phyloP scores from a whole-genome alignment of 2,113 vertebrate genomes.

The Labrus mixtus region DNA sequence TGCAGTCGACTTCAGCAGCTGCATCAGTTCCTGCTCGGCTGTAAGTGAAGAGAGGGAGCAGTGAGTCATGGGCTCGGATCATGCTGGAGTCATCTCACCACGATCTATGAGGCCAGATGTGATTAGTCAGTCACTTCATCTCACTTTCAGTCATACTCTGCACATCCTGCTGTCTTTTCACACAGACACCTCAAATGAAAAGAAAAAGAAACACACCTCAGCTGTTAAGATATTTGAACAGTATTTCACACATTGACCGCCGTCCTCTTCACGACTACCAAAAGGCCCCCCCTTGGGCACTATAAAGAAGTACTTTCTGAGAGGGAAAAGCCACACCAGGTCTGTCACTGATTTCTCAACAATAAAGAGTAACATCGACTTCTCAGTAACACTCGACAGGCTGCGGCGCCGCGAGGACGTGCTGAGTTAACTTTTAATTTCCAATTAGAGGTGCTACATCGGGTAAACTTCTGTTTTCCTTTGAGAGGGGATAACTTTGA shows the following conservation, averaged over 20 bases:
- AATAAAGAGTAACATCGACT: slow-evolving; percentile 31
- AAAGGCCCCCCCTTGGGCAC: neutral
- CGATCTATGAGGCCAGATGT: slow-evolving; percentile 34
- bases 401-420: slow-evolving; percentile 20
- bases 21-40: slow-evolving; percentile 10
- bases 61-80: slow-evolving; percentile 42
- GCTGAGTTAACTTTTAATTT: slow-evolving; percentile 47
- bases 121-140: slow-evolving; percentile 39
- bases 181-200: slow-evolving; percentile 30
- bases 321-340: slow-evolving; percentile 20
- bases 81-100: slow-evolving; percentile 22
- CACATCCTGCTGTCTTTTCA: slow-evolving; percentile 16
- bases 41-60: slow-evolving; percentile 8
- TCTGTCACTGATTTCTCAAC: slow-evolving; percentile 32
- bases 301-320: slow-evolving; percentile 19
- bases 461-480: slow-evolving; percentile 53
- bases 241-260: neutral
- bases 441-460: slow-evolving; percentile 51
- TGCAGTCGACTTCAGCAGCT: slow-evolving; percentile 9
- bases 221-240: slow-evolving; percentile 8
- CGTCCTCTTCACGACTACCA: slow-evolving; percentile 20
- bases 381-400: slow-evolving; percentile 12
- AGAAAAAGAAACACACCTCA: slow-evolving; percentile 8
- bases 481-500: slow-evolving; percentile 24
- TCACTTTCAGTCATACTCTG: slow-evolving; percentile 21